Evolutionary conservation across 1,140 invertebrate species (phyloP).

Genomic region (Atopsyche davidsoni): DNA sequence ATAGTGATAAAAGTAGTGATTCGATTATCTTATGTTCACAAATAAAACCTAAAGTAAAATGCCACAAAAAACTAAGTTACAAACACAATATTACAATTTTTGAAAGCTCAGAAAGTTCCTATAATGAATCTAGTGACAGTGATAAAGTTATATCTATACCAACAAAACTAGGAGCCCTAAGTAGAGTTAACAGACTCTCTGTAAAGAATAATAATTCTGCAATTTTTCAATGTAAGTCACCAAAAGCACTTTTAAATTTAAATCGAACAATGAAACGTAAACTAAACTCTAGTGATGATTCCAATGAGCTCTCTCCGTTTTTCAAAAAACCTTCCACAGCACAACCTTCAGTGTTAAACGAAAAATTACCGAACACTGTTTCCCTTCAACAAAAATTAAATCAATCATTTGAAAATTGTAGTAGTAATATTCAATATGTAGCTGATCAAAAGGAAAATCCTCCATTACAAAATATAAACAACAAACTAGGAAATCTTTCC

Average conservation of each 20-base stretch:
- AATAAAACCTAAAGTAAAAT: not conserved
- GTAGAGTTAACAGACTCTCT: not conserved
- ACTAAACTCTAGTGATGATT: constrained; percentile 31
- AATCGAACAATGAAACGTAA: constrained; percentile 33
- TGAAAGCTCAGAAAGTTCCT: constrained; percentile 23
- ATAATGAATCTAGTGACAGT: constrained; percentile 7
- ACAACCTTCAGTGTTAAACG: too few species aligned
- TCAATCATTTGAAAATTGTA: too few species aligned
- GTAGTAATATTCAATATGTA: too few species aligned
- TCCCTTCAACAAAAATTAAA: too few species aligned
- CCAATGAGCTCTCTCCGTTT: constrained; percentile 35
- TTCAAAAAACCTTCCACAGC: constrained; percentile 41
- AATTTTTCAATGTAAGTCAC: not conserved
- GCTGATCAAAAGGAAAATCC: too few species aligned
- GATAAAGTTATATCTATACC: constrained; percentile 3
- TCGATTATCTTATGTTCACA: constrained; percentile 25
- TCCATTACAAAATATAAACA: too few species aligned
- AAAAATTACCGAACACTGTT: too few species aligned
- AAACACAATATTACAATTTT: constrained; percentile 21
- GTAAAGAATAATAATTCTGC: not conserved
- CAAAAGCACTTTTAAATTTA: not conserved
- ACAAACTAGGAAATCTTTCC: too few species aligned
- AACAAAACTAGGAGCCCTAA: not conserved
- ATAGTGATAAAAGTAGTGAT: constrained; percentile 20
- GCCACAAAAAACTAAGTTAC: not conserved